Base-by-base conservation (phyloP, 2,888 invertebrate species). In the Nomada fabriciana region DNA sequence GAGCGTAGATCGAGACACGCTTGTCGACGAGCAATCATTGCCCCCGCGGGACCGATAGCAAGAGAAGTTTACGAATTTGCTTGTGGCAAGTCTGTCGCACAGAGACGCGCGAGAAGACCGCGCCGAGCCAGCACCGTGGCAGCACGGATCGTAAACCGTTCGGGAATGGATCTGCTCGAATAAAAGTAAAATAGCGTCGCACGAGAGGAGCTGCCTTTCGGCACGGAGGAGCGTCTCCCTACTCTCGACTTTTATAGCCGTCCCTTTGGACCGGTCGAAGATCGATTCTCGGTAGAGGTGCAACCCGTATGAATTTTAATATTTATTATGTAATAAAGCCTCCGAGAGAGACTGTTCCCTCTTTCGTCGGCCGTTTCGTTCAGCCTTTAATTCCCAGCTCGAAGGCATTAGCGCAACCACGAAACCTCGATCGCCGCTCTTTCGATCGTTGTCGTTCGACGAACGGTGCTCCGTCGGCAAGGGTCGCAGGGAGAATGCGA, bases 261-360 rank as follows among this genome's bases (percentile, higher is more conserved):
- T 83, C 88, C 85, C 88, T 88, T 87, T 84, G 55, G 80, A 78
- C 83, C 79, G 85, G 70, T 67, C 75, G 82, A 82, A 88, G 88
- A 88, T 86, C 84, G 88, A 89, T 89, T 89, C 89, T 84, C 80
- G 84, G 89, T 88, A 89, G 80, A 84, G 84, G 80, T 72, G 84
- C 87, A 82, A 88, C 80, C 72, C 88, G 80, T 87, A 89, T 88
- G 88, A 87, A 89, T 89, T 89, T 89, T 83, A 84, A 89, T 89
- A 86, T 89, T 89, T 89, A 89, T 89, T 86, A 83, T 81, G 86
- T 81, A 87, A 89, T 88, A 86, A 89, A 89, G 84, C 78, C 75
- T 25, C 60, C 53, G 72, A 63, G 70, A 63, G 70, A 47, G 76
- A 55, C 36, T 25, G 75, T 67, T 65, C 65, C 77, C 20, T 59